These are phyloP conservation scores for Eretmodus cyanostictus DNA, from an alignment of 2,113 vertebrate genomes.

Conservation along the genomic window DNA sequence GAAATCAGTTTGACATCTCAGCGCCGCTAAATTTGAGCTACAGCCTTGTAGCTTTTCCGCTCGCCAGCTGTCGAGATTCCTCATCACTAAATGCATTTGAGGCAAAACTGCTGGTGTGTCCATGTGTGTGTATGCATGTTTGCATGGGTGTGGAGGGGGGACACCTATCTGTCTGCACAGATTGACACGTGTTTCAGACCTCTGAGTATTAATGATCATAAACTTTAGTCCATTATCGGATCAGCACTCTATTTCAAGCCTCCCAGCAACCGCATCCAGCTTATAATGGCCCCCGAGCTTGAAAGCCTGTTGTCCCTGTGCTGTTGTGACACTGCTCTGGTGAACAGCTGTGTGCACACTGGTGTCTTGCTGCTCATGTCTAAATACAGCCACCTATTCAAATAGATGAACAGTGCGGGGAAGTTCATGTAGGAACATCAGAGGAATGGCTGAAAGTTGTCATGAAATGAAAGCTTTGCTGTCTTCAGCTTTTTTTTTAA, in stretches of 20 bases:
- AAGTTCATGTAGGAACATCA: not conserved
- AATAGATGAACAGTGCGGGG: not conserved
- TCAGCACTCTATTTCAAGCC: slow-evolving; percentile 56
- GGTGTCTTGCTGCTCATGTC: not conserved
- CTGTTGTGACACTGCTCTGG: not conserved
- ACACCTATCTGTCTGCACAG: not conserved
- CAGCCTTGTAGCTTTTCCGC: not conserved
- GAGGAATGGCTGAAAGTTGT: not conserved
- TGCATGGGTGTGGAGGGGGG: not conserved
- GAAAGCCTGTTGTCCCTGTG: not conserved
- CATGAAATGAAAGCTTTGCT: not conserved
- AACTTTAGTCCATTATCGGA: slow-evolving; percentile 62
- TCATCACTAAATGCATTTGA: not conserved
- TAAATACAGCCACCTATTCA: not conserved
- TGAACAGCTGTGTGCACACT: not conserved
- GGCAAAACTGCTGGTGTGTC: not conserved
- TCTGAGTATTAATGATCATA: slow-evolving; percentile 53
- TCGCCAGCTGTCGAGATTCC: not conserved
- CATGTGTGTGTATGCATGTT: not conserved
- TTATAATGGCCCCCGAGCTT: slow-evolving; percentile 15
- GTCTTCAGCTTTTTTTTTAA: not conserved
- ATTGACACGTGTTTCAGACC: slow-evolving; percentile 30
- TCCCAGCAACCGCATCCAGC: slow-evolving; percentile 27
- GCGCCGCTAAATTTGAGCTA: not conserved
- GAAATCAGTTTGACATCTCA: not conserved